These are phyloP conservation scores for Anagyrus pseudococci DNA, from an alignment of 2,888 invertebrate genomes.

Conservation along the genomic window DNA sequence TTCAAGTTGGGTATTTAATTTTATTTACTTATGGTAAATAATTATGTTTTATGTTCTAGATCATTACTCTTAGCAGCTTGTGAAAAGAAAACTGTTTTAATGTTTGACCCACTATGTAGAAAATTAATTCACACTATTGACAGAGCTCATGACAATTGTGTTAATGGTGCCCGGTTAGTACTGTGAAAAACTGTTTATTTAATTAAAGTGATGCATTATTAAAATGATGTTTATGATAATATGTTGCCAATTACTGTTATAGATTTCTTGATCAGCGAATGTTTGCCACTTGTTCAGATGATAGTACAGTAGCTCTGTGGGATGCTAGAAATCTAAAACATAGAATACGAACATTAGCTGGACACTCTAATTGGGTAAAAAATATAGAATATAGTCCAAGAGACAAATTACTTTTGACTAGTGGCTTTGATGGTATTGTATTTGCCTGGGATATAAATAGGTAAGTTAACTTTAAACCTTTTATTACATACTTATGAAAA, in stretches of 20 bases:
- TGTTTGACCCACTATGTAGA: slow-evolving; percentile 87
- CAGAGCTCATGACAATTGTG: slow-evolving; percentile 87
- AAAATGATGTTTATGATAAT: background rate
- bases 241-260: background rate
- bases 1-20: too few species aligned
- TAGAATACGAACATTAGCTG: slow-evolving; percentile 78
- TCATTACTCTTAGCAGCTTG: slow-evolving; percentile 88
- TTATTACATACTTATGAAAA: background rate
- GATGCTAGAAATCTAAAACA: slow-evolving; percentile 85
- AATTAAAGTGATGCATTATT: background rate
- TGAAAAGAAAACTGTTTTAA: slow-evolving; percentile 84
- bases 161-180: slow-evolving; percentile 88
- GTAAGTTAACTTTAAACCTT: slow-evolving; percentile 55
- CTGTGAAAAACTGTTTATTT: background rate
- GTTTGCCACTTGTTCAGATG: slow-evolving; percentile 95
- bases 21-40: too few species aligned
- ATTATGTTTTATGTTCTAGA: slow-evolving; percentile 63
- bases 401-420: slow-evolving; percentile 85
- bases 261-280: slow-evolving; percentile 87
- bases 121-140: slow-evolving; percentile 76
- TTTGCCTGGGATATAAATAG: slow-evolving; percentile 94
- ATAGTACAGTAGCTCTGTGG: slow-evolving; percentile 92
- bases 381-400: slow-evolving; percentile 91
- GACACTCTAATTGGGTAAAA: slow-evolving; percentile 94
- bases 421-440: slow-evolving; percentile 92